Evolutionary conservation across 2,113 vertebrate species (phyloP).

Genomic region (Oryzias woworae): DNA sequence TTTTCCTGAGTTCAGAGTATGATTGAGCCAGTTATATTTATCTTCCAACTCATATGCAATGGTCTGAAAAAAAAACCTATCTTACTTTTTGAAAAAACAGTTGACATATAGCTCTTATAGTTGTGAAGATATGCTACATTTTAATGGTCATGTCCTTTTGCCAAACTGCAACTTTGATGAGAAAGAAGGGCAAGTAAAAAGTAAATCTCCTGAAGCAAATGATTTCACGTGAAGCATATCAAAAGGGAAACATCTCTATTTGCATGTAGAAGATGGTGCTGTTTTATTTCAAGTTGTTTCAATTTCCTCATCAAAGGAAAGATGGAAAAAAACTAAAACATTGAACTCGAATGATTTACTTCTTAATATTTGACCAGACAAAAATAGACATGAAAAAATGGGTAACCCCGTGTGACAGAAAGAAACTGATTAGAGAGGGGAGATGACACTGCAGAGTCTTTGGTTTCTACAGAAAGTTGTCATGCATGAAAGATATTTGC

Average conservation of each 20-base stretch:
- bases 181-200: constrained; percentile 34
- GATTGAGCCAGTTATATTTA: too few relatives aligned
- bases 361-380: background rate
- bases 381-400: constrained; percentile 6
- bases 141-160: too few relatives aligned
- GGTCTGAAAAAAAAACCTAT: too few relatives aligned
- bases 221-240: constrained; percentile 25
- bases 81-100: too few relatives aligned
- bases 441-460: background rate
- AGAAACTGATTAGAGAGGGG: constrained; percentile 8
- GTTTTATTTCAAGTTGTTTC: constrained; percentile 38
- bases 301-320: constrained; percentile 4
- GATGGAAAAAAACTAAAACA: background rate
- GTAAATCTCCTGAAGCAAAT: constrained; percentile 19
- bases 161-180: too few relatives aligned
- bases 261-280: background rate
- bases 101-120: too few relatives aligned
- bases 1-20: too few relatives aligned
- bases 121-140: too few relatives aligned
- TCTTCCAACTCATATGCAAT: too few relatives aligned
- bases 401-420: background rate
- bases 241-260: constrained; percentile 4
- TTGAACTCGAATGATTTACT: background rate
- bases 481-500: constrained; percentile 17
- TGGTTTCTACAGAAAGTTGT: constrained; percentile 9